phyloP scores from a whole-genome alignment of 2,797 vertebrate genomes.

The Clamator glandarius region DNA sequence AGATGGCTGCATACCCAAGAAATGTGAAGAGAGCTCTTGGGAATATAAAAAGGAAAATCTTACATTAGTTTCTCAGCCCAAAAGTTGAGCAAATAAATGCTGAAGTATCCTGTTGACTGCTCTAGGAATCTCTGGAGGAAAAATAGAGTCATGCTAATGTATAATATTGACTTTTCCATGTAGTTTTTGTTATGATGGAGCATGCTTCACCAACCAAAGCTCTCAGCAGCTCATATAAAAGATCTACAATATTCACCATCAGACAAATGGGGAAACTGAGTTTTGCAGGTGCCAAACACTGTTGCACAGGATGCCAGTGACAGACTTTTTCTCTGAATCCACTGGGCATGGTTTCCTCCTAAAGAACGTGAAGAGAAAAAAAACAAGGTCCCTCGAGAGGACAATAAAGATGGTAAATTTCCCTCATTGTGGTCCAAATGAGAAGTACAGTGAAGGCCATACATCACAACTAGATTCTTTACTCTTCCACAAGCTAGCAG shows the following conservation, averaged over 20 bases:
- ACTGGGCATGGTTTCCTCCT: neutral
- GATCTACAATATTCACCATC: neutral
- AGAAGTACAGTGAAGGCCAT: constrained; percentile 13
- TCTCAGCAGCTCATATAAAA: neutral
- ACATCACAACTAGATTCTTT: constrained; percentile 24
- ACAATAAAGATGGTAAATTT: constrained; percentile 15
- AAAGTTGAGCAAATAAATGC: constrained; percentile 43
- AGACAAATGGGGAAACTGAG: neutral
- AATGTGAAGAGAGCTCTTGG: constrained; percentile 7
- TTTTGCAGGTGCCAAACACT: neutral
- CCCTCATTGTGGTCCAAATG: constrained; percentile 35
- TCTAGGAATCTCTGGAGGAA: neutral
- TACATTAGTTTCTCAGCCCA: constrained; percentile 21
- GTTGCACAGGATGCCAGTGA: neutral
- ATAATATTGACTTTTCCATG: neutral
- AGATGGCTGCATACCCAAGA: constrained; percentile 52
- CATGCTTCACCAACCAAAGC: neutral
- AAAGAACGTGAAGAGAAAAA: neutral
- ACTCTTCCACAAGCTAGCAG: neutral
- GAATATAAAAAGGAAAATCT: constrained; percentile 54
- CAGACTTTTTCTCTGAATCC: neutral
- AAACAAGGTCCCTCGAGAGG: neutral
- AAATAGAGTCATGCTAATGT: neutral
- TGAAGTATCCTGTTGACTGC: constrained; percentile 16
- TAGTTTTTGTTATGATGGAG: neutral